Evolutionary conservation across 1,140 invertebrate species (phyloP), one percentile per base, ranked within the genome.

Genomic region (Lepidurus apus): DNA sequence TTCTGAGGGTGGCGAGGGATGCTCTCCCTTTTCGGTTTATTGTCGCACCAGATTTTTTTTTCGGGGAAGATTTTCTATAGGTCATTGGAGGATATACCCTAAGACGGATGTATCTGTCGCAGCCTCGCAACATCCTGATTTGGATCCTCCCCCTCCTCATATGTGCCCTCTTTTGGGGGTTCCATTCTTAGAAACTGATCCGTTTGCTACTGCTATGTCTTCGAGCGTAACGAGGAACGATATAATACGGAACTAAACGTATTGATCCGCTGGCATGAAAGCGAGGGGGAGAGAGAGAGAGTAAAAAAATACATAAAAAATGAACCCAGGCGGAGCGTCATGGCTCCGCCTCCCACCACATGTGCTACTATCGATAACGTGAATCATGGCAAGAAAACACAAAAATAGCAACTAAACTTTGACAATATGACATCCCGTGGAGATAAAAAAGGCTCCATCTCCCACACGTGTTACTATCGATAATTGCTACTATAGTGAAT

Each of bases 291-390:
- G 34, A 4, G 34, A 3, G 34, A 34, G 34, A 34, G 34, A 34
- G 34, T 34, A 34, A 34, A 34, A 34, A 34, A 34, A 34, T 34
- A 34, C 2, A 34, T 0, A 34, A 34, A 34, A 34, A 34, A 34
- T 0, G 34, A 34, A 34, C 34, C 34, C 34, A 4, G 34, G 34
- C 34, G 34, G 34, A 34, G 34, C 53, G 17, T 17, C 9, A 7
- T 65, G 53, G 17, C 53, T 65, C 53, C 53, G 21, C 53, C 53
- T 21, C 53, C 13, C 17, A 65, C 53, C 53, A 65, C 53, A 65
- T 65, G 53, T 65, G 9, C 53, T 65, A 65, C 53, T 65, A 65
- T 65, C 53, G 53, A 65, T 65, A 65, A 65, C 53, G 53, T 65
- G 53, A 65, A 65, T 65, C 53, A 65, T 65, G 7, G 53, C 13